Evolutionary conservation across 2,888 invertebrate species (phyloP).

Genomic region (Elysia crispata): DNA sequence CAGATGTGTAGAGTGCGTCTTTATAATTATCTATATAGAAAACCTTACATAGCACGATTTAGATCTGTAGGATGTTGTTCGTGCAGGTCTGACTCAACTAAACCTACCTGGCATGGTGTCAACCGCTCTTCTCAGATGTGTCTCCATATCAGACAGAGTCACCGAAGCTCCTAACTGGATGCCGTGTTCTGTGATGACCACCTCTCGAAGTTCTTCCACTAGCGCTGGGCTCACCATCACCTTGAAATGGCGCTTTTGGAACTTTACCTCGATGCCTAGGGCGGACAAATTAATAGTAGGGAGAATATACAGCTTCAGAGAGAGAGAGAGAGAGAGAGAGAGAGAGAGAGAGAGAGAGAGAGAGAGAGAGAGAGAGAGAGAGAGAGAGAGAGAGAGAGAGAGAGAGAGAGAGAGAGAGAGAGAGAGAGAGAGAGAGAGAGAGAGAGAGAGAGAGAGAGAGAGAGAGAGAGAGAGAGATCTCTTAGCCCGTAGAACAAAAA

Average conservation of each 20-base stretch:
- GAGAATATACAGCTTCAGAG: not conserved
- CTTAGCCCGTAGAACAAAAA: no score
- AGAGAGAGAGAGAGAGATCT: no score
- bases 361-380: not conserved
- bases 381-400: no score
- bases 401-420: no score
- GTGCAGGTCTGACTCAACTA: no score
- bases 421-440: no score
- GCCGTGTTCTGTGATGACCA: conserved; percentile 80
- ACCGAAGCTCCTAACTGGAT: conserved; percentile 88
- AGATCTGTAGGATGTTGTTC: no score
- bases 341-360: not conserved
- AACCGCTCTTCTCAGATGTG: conserved; percentile 60
- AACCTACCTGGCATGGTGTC: conserved; percentile 77
- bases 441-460: no score
- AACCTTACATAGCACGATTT: no score
- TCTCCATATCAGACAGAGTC: conserved; percentile 86
- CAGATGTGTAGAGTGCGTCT: no score
- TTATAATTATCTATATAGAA: no score
- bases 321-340: not conserved
- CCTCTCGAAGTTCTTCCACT: conserved; percentile 83
- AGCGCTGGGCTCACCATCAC: conserved; percentile 85
- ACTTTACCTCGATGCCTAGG: conserved; percentile 89
- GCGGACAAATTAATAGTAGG: no score
- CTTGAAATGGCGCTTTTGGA: conserved; percentile 86